Evolutionary conservation across 2,797 vertebrate genomes (phyloP), one percentile per base, ranked within the genome.

Genomic region (Rhynchonycteris naso): DNA sequence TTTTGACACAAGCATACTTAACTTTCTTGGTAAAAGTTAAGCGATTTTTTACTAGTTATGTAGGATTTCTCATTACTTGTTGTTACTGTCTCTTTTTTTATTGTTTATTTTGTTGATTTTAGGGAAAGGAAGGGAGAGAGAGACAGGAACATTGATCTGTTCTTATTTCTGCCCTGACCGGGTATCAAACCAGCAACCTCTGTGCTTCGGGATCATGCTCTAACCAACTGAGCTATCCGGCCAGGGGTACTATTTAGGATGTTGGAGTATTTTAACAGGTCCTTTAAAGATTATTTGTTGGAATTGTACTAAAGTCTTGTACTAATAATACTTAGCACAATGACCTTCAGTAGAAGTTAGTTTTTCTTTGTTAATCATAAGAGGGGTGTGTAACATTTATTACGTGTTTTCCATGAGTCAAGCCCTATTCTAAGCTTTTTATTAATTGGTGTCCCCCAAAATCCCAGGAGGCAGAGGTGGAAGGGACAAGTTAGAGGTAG

Each of bases 21-120:
- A 11, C 72, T 59, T 85, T 87, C 75, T 94, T 91, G 75, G 71
- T 68, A 86, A 5, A 11, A 96, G 94, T 90, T 83, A 76, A 93
- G 95, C 96, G 95, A 95, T 72, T 97, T 97, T 95, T 97, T 21
- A 24, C 87, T 90, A 5, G 80, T 86, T 74, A 74, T 43, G 88
- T 50, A 63, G 95, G 90, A 84, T 0, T 47, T 96, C 95, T 90
- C 61, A 24, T 54, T 97, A 75, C 95, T 97, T 93, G 93, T 86
- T 94, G 93, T 93, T 61, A 14, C 87, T 82, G 91, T n/a, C 26
- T 95, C 93, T 88, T 87, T 65, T 80, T 63, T 59, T 95, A 76
- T 54, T 94, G 38, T 93, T 43, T 43, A 43, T 43, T 43, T 43
- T 43, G 43, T 43, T 43, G 43, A 43, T 43, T 43, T 43, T 43